Percentiles rank a stretch among this genome's conserved stretches.
These are phyloP conservation scores for Cydia fagiglandana DNA, from an alignment of 1,140 invertebrate genomes.

Conservation along the genomic window DNA sequence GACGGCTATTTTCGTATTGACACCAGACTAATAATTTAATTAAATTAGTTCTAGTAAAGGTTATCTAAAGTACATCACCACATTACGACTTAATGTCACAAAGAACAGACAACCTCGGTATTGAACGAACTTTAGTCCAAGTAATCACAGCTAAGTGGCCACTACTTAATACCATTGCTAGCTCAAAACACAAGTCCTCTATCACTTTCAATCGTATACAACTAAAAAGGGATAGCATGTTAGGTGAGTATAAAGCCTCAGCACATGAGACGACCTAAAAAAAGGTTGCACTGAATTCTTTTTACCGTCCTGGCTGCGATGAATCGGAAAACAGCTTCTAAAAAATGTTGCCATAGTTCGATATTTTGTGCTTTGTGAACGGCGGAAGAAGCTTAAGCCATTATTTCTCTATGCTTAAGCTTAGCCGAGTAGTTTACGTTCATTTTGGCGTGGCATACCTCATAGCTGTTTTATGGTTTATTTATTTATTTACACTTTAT, in stretches of 20 bases:
- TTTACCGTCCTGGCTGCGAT: background rate
- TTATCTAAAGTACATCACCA: background rate
- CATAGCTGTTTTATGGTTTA: too few species aligned
- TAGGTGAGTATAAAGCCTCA: background rate
- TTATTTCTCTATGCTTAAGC: background rate
- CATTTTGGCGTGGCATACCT: too few species aligned
- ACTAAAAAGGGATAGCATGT: background rate
- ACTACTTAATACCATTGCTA: background rate
- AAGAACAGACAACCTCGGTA: conserved; percentile 1
- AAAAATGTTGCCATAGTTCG: conserved; percentile 7
- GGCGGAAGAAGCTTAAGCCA: background rate
- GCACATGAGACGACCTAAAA: conserved; percentile 9
- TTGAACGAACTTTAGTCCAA: background rate
- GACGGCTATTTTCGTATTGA: too few species aligned
- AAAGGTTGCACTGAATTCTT: conserved; percentile 16
- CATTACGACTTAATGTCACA: background rate
- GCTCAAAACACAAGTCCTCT: background rate
- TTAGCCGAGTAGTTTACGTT: background rate
- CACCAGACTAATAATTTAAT: too few species aligned
- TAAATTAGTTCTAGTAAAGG: too few species aligned
- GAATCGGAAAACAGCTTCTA: conserved; percentile 5
- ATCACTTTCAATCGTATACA: background rate
- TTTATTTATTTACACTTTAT: too few species aligned
- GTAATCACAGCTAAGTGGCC: conserved; percentile 13
- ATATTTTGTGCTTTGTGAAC: background rate